Evolutionary conservation across 2,113 vertebrate genomes (phyloP).

Genomic region (Manacus vitellinus): DNA sequence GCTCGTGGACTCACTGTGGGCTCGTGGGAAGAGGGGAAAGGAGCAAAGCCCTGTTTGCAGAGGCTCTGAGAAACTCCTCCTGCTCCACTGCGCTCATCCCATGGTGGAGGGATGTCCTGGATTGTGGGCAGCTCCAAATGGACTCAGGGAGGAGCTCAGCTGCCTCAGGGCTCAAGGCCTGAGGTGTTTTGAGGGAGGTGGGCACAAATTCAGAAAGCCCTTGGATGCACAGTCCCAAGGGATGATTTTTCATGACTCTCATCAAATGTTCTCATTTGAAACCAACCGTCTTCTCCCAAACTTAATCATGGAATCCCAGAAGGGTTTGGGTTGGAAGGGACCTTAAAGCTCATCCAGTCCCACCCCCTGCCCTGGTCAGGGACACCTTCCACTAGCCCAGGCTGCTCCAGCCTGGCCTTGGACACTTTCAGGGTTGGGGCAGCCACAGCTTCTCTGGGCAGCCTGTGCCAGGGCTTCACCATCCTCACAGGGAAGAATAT

Average conservation of each 20-base stretch:
- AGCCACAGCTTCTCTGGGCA: background rate
- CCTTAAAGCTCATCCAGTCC: fast-evolving
- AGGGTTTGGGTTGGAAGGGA: background rate
- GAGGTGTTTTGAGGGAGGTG: background rate
- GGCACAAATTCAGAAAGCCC: background rate
- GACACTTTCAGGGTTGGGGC: background rate
- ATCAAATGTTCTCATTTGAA: background rate
- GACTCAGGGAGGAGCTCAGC: background rate
- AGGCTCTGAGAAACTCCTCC: background rate
- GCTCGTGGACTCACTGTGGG: slow-evolving; percentile 24
- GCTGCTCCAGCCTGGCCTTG: fast-evolving
- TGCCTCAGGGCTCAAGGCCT: background rate
- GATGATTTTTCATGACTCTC: background rate
- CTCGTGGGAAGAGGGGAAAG: slow-evolving; percentile 12
- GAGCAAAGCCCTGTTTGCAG: background rate
- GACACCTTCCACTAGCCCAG: background rate
- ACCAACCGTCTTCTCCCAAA: background rate
- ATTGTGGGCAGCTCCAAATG: fast-evolving
- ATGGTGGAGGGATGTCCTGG: background rate
- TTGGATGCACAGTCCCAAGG: background rate
- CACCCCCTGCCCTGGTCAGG: background rate
- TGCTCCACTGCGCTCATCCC: background rate
- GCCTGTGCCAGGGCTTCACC: background rate
- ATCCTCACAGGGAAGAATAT: background rate
- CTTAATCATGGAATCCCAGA: background rate